Base-by-base conservation (phyloP, 2,797 vertebrate genomes). In the Leptoclinus maculatus region DNA sequence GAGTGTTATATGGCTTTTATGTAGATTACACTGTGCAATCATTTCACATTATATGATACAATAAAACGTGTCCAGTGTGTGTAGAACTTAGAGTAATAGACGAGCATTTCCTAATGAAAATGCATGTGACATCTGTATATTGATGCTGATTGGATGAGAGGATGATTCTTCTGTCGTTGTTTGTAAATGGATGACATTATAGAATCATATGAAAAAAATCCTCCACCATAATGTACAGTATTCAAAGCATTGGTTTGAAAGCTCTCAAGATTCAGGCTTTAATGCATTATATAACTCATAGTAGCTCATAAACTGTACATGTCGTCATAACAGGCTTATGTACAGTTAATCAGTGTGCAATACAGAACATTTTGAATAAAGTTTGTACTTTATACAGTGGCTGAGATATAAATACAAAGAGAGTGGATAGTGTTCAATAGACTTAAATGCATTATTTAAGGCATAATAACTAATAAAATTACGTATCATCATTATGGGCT, bases 1-100 rank as follows among this genome's bases (percentile, higher is more conserved):
- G 54, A 82, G 81, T 84, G 74, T 89, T 70, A 59, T 71, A 74
- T 36, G 66, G 86, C 66, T 83, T 82, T 54, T 60, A 74, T 84
- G 21, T 84, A 75, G 78, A 79, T 83, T 85, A 84, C 83, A 88
- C 85, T 86, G 84, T 91, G 83, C 80, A 71, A 80, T 84, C 68
- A 75, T 86, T 76, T 83, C 74, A 83, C 80, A 71, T 47, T 27
- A 62, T 65, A 68, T 53, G 25, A 69, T 66, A 65, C 47, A 67
- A 75, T 80, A 82, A 74, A 83, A 56, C 34, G 29, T 78, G 71
- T 81, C 80, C 49, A 67, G 74, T 69, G 74, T 88, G 58, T 78
- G 58, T 74, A 69, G 59, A 80, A 70, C 66, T 29, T 80, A 19
- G 19, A 79, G 66, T 62, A 59, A 43, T 78, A 73, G 17, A 82